These are phyloP conservation scores for Phodopus roborovskii DNA, from an alignment of 2,113 vertebrate genomes.

Conservation along the genomic window DNA sequence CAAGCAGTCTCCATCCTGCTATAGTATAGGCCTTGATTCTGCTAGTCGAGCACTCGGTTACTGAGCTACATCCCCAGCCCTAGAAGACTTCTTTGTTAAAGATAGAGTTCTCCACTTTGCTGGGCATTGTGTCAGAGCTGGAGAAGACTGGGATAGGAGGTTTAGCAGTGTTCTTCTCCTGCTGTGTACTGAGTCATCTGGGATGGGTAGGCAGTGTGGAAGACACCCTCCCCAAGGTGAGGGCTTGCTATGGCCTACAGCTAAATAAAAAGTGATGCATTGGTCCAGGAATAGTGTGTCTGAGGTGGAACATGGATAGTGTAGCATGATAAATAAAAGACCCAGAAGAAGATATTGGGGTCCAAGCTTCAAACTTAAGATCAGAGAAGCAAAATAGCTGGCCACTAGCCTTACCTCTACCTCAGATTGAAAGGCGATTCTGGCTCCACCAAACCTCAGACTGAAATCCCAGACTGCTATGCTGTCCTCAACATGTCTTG, in stretches of 20 bases:
- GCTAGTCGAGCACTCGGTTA: neutral
- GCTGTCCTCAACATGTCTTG: too few species aligned
- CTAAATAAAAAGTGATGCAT: neutral
- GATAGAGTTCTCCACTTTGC: neutral
- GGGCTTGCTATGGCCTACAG: too few species aligned
- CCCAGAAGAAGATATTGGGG: too few species aligned
- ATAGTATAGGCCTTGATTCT: neutral
- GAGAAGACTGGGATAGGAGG: neutral
- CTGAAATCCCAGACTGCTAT: too few species aligned
- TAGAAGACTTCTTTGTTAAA: neutral
- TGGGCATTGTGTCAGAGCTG: neutral
- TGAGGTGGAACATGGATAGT: neutral
- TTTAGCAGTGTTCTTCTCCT: neutral
- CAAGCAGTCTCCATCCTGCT: neutral
- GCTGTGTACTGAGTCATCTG: neutral
- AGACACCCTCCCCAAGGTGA: neutral
- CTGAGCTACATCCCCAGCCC: neutral
- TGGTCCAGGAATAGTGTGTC: neutral
- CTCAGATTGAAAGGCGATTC: too few species aligned
- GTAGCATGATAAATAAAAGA: neutral
- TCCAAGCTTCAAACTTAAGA: too few species aligned
- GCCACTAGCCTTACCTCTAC: too few species aligned
- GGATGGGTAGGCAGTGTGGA: neutral
- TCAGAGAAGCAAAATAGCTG: too few species aligned
- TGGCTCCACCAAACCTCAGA: too few species aligned